These are phyloP conservation scores for Perca flavescens DNA, from an alignment of 2,113 vertebrate species.

Conservation along the genomic window DNA sequence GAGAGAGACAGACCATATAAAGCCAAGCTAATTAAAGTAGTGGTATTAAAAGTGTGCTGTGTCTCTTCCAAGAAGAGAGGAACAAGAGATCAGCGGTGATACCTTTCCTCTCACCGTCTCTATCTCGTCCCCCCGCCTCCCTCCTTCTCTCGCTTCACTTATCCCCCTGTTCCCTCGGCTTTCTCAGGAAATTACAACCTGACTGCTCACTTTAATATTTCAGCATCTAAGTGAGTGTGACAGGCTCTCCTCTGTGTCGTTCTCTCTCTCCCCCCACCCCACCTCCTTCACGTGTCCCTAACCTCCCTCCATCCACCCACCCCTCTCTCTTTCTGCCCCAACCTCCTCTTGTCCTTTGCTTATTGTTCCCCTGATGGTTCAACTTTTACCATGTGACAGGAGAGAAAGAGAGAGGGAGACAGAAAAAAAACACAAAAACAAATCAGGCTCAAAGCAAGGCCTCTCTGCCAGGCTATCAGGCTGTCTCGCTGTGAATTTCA, in stretches of 20 bases:
- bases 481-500: slow-evolving; percentile 65
- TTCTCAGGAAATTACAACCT: slow-evolving; percentile 88
- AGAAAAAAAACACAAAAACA: slow-evolving; percentile 68
- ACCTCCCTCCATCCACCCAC: slow-evolving; percentile 54
- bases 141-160: slow-evolving; percentile 70
- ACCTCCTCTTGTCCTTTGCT: slow-evolving; percentile 72
- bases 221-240: slow-evolving; percentile 86
- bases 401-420: slow-evolving; percentile 44
- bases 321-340: slow-evolving; percentile 43
- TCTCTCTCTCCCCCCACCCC: slow-evolving; percentile 2
- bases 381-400: slow-evolving; percentile 80
- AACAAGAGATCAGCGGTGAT: slow-evolving; percentile 80
- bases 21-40: slow-evolving; percentile 79
- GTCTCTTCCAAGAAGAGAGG: slow-evolving; percentile 70
- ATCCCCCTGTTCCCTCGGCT: slow-evolving; percentile 76
- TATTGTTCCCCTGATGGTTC: slow-evolving; percentile 62
- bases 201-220: slow-evolving; percentile 87
- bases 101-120: slow-evolving; percentile 75
- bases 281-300: slow-evolving; percentile 45
- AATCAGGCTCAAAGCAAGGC: slow-evolving; percentile 73
- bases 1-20: slow-evolving; percentile 61
- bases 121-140: slow-evolving; percentile 49
- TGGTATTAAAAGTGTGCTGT: slow-evolving; percentile 80
- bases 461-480: slow-evolving; percentile 67
- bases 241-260: slow-evolving; percentile 83